Percentiles rank a stretch among this genome's conserved stretches.
Conservation (phyloP, 2,113 vertebrate genomes). For the Maccullochella peelii region DNA sequence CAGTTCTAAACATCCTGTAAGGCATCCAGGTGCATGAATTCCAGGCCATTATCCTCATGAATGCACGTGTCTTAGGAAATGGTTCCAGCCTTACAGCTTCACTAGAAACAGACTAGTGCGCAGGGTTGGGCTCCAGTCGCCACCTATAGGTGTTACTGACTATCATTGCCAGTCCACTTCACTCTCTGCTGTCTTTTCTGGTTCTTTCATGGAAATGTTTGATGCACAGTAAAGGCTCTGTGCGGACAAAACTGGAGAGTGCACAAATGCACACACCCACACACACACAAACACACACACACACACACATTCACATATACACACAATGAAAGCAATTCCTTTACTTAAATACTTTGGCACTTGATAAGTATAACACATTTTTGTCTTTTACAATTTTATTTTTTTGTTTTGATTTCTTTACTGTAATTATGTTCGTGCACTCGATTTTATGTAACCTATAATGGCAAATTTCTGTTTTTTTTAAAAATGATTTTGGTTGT, state of each 20-base stretch:
- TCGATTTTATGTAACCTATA: conserved; percentile 49
- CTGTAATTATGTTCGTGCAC: conserved; percentile 59
- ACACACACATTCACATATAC: conserved; percentile 56
- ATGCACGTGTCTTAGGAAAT: conserved; percentile 67
- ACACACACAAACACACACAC: conserved; percentile 52
- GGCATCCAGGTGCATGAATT: conserved; percentile 65
- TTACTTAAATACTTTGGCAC: conserved; percentile 68
- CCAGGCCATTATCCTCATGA: conserved; percentile 55
- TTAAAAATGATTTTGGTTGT: conserved; percentile 50
- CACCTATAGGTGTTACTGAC: conserved; percentile 39
- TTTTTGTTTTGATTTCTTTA: conserved; percentile 57
- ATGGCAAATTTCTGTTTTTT: conserved; percentile 53
- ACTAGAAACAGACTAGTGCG: conserved; percentile 23
- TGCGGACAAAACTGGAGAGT: conserved; percentile 82
- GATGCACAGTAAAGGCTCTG: conserved; percentile 51
- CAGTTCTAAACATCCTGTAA: conserved; percentile 38
- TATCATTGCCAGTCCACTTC: neutral
- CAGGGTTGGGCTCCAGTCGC: conserved; percentile 22
- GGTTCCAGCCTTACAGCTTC: conserved; percentile 55
- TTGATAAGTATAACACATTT: conserved; percentile 45
- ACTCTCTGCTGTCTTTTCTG: conserved; percentile 37
- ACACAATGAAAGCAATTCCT: conserved; percentile 47
- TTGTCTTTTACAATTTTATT: conserved; percentile 41
- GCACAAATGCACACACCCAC: conserved; percentile 49
- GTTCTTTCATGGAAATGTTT: conserved; percentile 50